Percentiles rank a stretch among this genome's conserved stretches.
Evolutionary conservation across 2,888 invertebrate genomes (phyloP).

Genomic region (Drosophila mimetica): DNA sequence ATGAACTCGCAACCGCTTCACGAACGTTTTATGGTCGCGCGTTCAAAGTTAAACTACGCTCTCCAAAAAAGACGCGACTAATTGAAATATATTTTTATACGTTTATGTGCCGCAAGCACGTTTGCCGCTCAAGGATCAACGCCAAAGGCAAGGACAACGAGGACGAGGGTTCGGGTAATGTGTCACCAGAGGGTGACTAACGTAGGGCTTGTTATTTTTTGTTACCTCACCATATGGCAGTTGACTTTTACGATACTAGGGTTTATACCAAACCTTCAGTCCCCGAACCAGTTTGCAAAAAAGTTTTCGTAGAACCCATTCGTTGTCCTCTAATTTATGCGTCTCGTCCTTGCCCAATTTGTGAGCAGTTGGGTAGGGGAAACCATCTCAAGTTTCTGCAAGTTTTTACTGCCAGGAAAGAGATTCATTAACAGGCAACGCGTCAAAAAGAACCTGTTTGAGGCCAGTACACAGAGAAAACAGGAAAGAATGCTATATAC

Average conservation of each 20-base stretch:
- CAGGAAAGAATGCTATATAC: no score
- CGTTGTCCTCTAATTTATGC: conserved; percentile 50
- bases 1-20: conserved; percentile 65
- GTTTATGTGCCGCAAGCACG: conserved; percentile 60
- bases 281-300: conserved; percentile 9
- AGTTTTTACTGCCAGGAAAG: conserved; percentile 44
- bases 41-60: conserved; percentile 41
- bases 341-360: conserved; percentile 54
- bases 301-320: conserved; percentile 47
- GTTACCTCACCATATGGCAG: conserved; percentile 77
- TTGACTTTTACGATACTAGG: conserved; percentile 71
- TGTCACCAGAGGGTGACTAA: conserved; percentile 52
- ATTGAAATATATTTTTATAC: conserved; percentile 70
- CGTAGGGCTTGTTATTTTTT: conserved; percentile 74
- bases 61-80: conserved; percentile 52
- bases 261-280: conserved; percentile 8
- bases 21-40: conserved; percentile 64
- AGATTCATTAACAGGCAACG: conserved; percentile 48
- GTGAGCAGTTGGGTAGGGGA: conserved; percentile 23
- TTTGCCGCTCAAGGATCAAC: conserved; percentile 31
- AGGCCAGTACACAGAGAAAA: conserved; percentile 4
- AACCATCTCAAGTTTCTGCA: conserved; percentile 43
- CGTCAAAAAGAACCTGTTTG: conserved; percentile 11
- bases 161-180: conserved; percentile 36
- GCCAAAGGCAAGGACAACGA: conserved; percentile 7